phyloP scores from a whole-genome alignment of 2,797 vertebrate species.

The Picus viridis region DNA sequence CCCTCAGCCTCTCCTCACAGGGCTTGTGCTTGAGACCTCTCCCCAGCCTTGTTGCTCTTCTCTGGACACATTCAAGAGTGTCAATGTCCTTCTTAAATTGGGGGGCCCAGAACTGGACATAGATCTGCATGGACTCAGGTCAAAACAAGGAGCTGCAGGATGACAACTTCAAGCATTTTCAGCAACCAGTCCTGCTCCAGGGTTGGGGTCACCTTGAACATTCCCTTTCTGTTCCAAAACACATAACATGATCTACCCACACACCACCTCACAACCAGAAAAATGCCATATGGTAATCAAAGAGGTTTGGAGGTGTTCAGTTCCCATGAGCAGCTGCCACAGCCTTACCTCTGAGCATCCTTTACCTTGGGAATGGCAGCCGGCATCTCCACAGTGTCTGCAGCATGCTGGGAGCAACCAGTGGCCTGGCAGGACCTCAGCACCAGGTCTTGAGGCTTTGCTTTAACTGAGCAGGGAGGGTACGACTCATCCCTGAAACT shows the following conservation, averaged over 20 bases:
- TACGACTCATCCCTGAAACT: background rate
- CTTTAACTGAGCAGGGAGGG: background rate
- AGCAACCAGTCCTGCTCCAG: background rate
- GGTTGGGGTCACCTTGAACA: background rate
- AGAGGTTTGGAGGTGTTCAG: background rate
- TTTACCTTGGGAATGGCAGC: background rate
- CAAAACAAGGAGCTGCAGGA: accelerated
- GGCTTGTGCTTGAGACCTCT: too few species aligned
- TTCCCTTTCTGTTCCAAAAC: background rate
- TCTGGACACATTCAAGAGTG: too few species aligned
- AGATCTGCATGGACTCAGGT: accelerated
- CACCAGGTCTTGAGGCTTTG: background rate
- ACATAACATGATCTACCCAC: accelerated
- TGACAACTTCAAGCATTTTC: background rate
- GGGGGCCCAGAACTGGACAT: too few species aligned
- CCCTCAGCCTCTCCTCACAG: too few species aligned
- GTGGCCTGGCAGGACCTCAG: accelerated
- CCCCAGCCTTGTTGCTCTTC: too few species aligned
- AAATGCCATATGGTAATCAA: background rate
- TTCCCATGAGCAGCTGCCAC: background rate
- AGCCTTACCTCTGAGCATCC: background rate
- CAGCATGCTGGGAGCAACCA: background rate
- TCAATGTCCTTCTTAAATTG: too few species aligned
- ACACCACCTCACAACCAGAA: background rate
- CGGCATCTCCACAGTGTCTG: background rate